Evolutionary conservation across 2,113 vertebrate genomes (phyloP).

Genomic region (Prinia subflava): DNA sequence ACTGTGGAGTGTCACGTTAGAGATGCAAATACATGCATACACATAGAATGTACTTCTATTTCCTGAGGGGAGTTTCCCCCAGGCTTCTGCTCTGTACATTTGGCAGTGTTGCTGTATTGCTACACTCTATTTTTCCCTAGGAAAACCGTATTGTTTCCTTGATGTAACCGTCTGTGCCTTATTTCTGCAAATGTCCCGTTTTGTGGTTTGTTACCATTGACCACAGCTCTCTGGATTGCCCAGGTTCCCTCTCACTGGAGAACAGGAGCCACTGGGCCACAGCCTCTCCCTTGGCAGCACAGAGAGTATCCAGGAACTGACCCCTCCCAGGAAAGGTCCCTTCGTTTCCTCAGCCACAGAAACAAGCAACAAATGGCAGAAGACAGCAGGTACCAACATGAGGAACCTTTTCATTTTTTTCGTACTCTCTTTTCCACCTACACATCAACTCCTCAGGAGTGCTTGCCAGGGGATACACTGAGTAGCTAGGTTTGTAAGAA

Average conservation of each 20-base stretch:
- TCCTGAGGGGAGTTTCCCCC: neutral
- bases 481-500: neutral
- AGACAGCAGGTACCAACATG: neutral
- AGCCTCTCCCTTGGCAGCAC: neutral
- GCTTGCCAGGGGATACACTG: neutral
- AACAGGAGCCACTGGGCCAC: neutral
- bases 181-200: neutral
- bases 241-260: neutral
- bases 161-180: neutral
- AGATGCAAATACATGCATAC: neutral
- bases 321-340: neutral
- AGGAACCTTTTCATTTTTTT: neutral
- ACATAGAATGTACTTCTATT: neutral
- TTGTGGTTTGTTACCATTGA: neutral
- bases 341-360: neutral
- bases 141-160: neutral
- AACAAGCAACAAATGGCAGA: neutral
- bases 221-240: accelerated
- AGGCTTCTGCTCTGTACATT: neutral
- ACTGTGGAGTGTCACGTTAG: neutral
- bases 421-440: neutral
- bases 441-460: neutral
- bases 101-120: neutral
- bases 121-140: neutral
- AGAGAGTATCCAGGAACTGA: neutral